These are phyloP conservation scores for Onthophagus sagittarius DNA, from an alignment of 2,888 invertebrate genomes.

Conservation along the genomic window DNA sequence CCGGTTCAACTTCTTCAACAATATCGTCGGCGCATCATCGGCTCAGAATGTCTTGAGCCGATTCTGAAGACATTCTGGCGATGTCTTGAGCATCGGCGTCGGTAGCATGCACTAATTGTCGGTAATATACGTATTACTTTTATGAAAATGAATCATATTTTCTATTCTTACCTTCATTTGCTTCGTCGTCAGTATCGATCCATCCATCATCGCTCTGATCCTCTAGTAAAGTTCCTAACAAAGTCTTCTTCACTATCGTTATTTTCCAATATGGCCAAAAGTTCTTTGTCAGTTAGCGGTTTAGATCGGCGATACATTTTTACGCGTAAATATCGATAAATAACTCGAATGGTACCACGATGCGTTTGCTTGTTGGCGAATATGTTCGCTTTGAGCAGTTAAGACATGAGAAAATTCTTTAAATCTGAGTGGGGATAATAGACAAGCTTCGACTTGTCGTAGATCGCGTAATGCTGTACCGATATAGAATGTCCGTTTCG, in stretches of 20 bases:
- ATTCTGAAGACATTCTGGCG: background rate
- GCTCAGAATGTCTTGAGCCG: background rate
- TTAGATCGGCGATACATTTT: slow-evolving; percentile 5
- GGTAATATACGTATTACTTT: background rate
- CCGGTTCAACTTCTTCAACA: slow-evolving; percentile 2
- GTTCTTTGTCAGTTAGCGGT: slow-evolving; percentile 1
- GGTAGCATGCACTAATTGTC: slow-evolving; percentile 6
- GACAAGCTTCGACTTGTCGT: slow-evolving; percentile 8
- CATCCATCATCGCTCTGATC: background rate
- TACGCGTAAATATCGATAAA: background rate
- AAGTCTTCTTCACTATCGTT: slow-evolving; percentile 7
- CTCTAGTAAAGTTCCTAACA: background rate
- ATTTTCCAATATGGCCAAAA: slow-evolving; percentile 5
- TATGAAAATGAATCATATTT: background rate
- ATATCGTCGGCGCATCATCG: background rate
- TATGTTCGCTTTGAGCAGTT: slow-evolving; percentile 12
- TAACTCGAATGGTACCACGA: slow-evolving; percentile 4
- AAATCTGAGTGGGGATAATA: slow-evolving; percentile 5
- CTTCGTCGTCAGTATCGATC: background rate
- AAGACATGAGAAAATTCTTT: background rate
- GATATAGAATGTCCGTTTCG: background rate
- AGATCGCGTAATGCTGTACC: background rate
- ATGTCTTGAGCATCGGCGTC: slow-evolving; percentile 2
- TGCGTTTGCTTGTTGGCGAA: slow-evolving; percentile 1
- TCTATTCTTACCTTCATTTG: background rate